Evolutionary conservation across 1,140 invertebrate genomes (phyloP), one percentile per base, ranked within the genome.

Genomic region (Laupala kohalensis): DNA sequence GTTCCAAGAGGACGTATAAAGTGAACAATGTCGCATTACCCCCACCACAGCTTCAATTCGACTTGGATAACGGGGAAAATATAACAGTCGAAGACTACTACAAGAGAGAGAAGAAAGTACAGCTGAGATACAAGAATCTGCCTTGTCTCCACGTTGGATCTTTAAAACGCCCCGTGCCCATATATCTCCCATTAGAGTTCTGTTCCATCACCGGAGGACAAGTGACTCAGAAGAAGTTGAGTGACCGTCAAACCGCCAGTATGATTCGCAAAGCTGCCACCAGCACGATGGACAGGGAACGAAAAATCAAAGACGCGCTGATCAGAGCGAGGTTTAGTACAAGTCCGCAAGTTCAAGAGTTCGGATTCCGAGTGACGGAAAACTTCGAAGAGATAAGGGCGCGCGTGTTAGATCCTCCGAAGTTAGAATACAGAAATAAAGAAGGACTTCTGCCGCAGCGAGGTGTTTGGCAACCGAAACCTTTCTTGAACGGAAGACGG

Each of bases 221-320:
- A 80, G 81, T 85, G 9, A 76, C 79, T n/a, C 81, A 81, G 65
- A 81, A 78, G 30, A 87, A 85, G 77, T 77, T 87, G 75, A 78
- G 79, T 66, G 85, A 87, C 64, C 73, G 62, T 0, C 89, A 92
- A 78, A 86, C 90, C 0, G 72, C 83, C 0, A 79, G 76, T 0
- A 90, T 92, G 88, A 89, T 93, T 0, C 77, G 26, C 74, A 28
- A 76, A 64, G 85, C 90, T 2, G 90, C 90, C 1, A 89, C 86
- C 0, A 75, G 79, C 5, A 86, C 90, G 0, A 75, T 81, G 4
- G 77, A 75, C 0, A 82, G 90, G 0, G 88, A 88, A 75, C 1
- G 73, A 0, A 91, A 88, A 76, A 92, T 92, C 26, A 79, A 85
- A 75, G 77, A 85, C 9, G 79, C 85, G 15, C 82, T 90, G 27